These are phyloP conservation scores for Drosophila multiciliata DNA, from an alignment of 2,888 invertebrate species.

Conservation along the genomic window DNA sequence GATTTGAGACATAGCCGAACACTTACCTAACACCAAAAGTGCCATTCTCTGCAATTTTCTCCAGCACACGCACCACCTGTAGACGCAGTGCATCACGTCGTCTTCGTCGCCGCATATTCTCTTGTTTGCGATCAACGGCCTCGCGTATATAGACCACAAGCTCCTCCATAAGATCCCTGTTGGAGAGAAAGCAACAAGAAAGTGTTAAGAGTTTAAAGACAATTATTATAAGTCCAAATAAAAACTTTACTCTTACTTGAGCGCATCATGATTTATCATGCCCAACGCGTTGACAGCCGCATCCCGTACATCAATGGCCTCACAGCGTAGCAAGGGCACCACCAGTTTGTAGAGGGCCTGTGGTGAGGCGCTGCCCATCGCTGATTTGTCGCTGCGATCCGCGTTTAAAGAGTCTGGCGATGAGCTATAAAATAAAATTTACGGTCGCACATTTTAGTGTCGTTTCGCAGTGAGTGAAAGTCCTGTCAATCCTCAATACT, in stretches of 20 bases:
- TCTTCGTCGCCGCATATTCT: slow-evolving; percentile 96
- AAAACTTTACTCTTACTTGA: slow-evolving; percentile 90
- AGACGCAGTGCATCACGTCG: slow-evolving; percentile 96
- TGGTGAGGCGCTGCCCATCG: slow-evolving; percentile 90
- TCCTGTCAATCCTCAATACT: background rate
- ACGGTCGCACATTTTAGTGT: slow-evolving; percentile 61
- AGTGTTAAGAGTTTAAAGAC: slow-evolving; percentile 6
- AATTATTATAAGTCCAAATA: background rate
- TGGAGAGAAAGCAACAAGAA: background rate
- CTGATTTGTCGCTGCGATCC: slow-evolving; percentile 92
- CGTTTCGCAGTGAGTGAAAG: slow-evolving; percentile 6
- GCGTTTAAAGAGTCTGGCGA: slow-evolving; percentile 95
- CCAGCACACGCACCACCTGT: slow-evolving; percentile 95
- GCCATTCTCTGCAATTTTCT: slow-evolving; percentile 95
- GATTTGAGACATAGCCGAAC: background rate
- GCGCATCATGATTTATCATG: slow-evolving; percentile 96
- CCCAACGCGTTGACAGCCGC: slow-evolving; percentile 97
- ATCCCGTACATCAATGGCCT: slow-evolving; percentile 96
- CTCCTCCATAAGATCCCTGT: slow-evolving; percentile 98
- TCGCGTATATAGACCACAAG: slow-evolving; percentile 95
- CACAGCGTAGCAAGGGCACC: slow-evolving; percentile 96
- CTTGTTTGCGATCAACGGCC: slow-evolving; percentile 98
- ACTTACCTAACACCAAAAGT: slow-evolving; percentile 92
- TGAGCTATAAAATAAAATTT: slow-evolving; percentile 88
- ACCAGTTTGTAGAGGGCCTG: slow-evolving; percentile 96